Evolutionary conservation across 2,888 invertebrate genomes (phyloP), one percentile per base, ranked within the genome.

Genomic region (Caenorhabditis doughertyi): DNA sequence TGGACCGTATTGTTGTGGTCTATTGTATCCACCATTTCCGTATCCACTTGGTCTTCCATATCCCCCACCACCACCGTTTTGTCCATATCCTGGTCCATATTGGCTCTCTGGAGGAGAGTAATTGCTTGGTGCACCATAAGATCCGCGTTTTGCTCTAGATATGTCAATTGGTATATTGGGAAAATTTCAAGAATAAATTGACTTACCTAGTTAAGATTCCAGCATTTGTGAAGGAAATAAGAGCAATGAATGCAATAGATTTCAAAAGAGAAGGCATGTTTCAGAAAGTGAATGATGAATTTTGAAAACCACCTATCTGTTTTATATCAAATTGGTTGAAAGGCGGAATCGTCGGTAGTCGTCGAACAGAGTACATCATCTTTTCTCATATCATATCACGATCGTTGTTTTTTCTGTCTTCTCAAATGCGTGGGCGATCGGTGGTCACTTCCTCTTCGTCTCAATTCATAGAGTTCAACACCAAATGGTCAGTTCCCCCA

Each of bases 111-210:
- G 77, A 29, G 68, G 60, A 11, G 44, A 51, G 25, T 68, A 77
- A 18, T 68, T 68, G 44, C 68, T 68, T 62, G 81, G 81, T n/a
- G 81, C 39, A 39, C 81, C 81, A 25, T 81, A 81, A 27, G 81
- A 76, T 18, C 76, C 81, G 39, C 81, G 64, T 72, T 71, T 76
- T 9, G 18, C 23, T 39, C 81, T 81, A 16, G 1, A 80, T 62
- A 29, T 21, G 0, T 1, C 11, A 29, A 65, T 4, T 5, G 62
- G 18, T 44, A n/a, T 0, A 39, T 1, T 13, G 16, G 7, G 18
- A 4, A 3, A 13, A 39, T n/a, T 44, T 27, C 9, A 25, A 0
- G 58, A 39, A 1, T 18, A 25, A 39, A 8, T 2, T 0, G 3
- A 18, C 7, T 62, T 77, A 77, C 77, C 77, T 77, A 18, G 44